phyloP scores from a whole-genome alignment of 1,140 invertebrate species.

The Philaenus spumarius region DNA sequence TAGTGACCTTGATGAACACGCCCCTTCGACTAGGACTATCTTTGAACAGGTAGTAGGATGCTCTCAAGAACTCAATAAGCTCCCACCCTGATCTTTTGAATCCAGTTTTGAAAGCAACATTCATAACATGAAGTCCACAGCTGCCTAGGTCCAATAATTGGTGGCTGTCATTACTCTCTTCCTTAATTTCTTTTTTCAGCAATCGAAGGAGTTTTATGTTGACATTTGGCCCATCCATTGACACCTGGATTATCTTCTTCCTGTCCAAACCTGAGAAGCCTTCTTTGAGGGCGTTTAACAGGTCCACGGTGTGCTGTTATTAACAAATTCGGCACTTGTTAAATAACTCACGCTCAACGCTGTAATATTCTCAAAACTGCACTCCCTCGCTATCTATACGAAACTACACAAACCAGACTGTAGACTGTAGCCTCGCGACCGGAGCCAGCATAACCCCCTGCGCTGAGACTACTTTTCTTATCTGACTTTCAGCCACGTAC shows the following conservation, averaged over 20 bases:
- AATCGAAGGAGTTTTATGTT: neutral
- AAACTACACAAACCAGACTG: too few species aligned
- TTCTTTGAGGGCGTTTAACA: neutral
- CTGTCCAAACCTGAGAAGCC: neutral
- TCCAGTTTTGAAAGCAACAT: constrained; percentile 20
- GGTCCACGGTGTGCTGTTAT: too few species aligned
- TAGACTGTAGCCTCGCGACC: too few species aligned
- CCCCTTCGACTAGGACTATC: constrained; percentile 1
- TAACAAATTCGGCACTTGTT: too few species aligned
- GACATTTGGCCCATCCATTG: constrained; percentile 27
- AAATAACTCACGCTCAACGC: too few species aligned
- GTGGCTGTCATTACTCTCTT: neutral
- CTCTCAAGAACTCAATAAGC: constrained; percentile 15
- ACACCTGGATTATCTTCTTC: constrained; percentile 25
- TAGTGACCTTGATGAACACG: too few species aligned
- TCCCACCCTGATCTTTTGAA: constrained; percentile 12
- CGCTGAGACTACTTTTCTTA: too few species aligned
- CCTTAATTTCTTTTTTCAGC: constrained; percentile 16
- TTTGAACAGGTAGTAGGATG: neutral
- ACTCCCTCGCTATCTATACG: too few species aligned
- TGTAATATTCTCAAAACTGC: too few species aligned
- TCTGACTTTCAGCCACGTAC: too few species aligned
- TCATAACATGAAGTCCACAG: constrained; percentile 20
- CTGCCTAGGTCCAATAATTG: constrained; percentile 17
- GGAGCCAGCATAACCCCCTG: too few species aligned